Conservation (phyloP, 2,113 vertebrate genomes). For the Helogale parvula region DNA sequence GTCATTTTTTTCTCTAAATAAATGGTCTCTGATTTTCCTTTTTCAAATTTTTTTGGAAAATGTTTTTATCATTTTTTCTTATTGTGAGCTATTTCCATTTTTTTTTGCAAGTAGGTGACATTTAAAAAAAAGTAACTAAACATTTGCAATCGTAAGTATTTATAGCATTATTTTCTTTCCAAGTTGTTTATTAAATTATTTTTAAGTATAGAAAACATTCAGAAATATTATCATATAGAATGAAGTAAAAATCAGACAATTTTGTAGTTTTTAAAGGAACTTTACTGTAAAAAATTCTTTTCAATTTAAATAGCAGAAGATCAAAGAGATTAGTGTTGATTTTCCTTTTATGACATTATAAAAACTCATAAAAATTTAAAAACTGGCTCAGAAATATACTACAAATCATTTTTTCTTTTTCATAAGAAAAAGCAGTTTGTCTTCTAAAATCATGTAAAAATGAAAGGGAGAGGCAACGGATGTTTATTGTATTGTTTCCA, state of each 20-base stretch:
- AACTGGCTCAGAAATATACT: neutral
- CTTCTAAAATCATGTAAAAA: neutral
- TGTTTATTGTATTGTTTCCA: neutral
- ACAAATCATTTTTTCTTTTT: neutral
- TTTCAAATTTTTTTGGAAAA: neutral
- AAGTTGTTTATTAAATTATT: neutral
- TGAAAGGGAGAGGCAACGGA: neutral
- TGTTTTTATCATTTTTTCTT: neutral
- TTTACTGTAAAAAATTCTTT: neutral
- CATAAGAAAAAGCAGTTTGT: neutral
- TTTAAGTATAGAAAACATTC: neutral
- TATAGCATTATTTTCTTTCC: neutral
- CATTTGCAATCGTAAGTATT: neutral
- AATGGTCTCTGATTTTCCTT: neutral
- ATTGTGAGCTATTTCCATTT: neutral
- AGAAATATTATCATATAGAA: neutral
- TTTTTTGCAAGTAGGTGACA: neutral
- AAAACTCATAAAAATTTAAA: neutral
- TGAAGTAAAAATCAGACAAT: neutral
- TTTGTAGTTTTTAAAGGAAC: neutral
- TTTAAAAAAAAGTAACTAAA: conserved; percentile 17
- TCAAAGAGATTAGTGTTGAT: neutral
- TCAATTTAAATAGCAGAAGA: neutral
- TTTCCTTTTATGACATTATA: neutral
- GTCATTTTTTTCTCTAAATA: neutral